phyloP scores from a whole-genome alignment of 2,888 invertebrate genomes.

The Podotricha telesiphe region DNA sequence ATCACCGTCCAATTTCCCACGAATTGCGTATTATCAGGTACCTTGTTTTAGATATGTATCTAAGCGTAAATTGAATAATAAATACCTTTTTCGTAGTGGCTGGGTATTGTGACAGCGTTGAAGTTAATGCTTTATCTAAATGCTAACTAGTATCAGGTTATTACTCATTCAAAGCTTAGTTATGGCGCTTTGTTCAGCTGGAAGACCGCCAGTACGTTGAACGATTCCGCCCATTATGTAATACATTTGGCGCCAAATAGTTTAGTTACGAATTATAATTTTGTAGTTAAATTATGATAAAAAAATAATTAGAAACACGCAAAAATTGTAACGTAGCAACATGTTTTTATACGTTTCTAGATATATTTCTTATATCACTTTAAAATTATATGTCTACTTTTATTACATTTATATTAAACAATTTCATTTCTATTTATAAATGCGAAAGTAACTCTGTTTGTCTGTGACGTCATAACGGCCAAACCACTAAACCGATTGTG shows the following conservation, averaged over 20 bases:
- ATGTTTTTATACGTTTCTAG: too few relatives aligned
- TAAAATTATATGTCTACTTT: too few relatives aligned
- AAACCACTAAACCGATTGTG: too few relatives aligned
- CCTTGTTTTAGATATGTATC: constrained; percentile 44
- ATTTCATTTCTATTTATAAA: too few relatives aligned
- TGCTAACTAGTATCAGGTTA: constrained; percentile 50
- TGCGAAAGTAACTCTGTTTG: too few relatives aligned
- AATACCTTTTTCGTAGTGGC: constrained; percentile 45
- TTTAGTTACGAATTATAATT: background rate
- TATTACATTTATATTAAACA: too few relatives aligned
- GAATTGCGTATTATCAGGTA: constrained; percentile 32
- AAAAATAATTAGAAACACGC: too few relatives aligned
- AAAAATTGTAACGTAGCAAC: too few relatives aligned
- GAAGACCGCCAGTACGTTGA: constrained; percentile 36
- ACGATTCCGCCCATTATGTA: constrained; percentile 41
- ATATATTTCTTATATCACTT: too few relatives aligned
- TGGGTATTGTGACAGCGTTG: constrained; percentile 46
- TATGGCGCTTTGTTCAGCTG: constrained; percentile 45
- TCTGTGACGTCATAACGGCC: too few relatives aligned
- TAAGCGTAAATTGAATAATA: constrained; percentile 46
- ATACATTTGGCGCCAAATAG: constrained; percentile 43
- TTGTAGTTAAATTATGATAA: too few relatives aligned
- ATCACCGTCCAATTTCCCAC: constrained; percentile 38
- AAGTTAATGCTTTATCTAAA: constrained; percentile 49
- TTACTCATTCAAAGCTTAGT: constrained; percentile 49